Conservation (phyloP, 2,888 invertebrate genomes). For the Heterodera filipjevi region DNA sequence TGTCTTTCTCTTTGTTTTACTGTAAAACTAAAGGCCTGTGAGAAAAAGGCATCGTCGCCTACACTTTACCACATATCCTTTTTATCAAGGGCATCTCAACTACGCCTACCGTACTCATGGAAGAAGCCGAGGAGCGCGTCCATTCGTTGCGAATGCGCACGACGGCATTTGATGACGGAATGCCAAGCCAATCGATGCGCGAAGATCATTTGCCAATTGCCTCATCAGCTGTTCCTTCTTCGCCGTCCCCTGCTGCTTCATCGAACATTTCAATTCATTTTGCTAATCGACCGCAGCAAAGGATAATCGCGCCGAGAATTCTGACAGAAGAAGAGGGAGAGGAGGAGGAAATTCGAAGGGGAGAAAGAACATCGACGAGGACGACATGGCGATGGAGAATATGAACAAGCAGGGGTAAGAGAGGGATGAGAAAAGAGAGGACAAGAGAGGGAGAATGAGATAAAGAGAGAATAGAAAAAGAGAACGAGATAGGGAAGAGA, state of each 20-base stretch:
- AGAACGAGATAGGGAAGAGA: too few species aligned
- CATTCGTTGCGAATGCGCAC: not conserved
- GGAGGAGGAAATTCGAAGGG: not conserved
- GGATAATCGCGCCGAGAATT: not conserved
- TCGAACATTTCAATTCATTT: not conserved
- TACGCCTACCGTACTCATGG: not conserved
- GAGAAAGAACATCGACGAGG: not conserved
- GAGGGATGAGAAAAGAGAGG: not conserved
- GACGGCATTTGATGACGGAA: not conserved
- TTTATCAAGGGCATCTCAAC: not conserved
- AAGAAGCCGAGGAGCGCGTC: not conserved
- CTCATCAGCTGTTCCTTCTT: not conserved
- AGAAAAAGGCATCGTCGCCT: too few species aligned
- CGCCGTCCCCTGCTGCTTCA: not conserved
- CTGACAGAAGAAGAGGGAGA: not conserved
- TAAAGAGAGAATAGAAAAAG: not conserved
- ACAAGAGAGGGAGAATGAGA: not conserved
- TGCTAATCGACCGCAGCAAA: not conserved
- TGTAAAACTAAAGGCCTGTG: too few species aligned
- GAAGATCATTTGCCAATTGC: not conserved
- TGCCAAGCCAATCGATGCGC: not conserved
- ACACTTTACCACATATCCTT: not conserved
- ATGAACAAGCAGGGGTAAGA: not conserved
- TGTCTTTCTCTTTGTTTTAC: too few species aligned
- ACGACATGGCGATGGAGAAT: not conserved